Conservation (phyloP, 2,888 invertebrate species). For the Melieria crassipennis region DNA sequence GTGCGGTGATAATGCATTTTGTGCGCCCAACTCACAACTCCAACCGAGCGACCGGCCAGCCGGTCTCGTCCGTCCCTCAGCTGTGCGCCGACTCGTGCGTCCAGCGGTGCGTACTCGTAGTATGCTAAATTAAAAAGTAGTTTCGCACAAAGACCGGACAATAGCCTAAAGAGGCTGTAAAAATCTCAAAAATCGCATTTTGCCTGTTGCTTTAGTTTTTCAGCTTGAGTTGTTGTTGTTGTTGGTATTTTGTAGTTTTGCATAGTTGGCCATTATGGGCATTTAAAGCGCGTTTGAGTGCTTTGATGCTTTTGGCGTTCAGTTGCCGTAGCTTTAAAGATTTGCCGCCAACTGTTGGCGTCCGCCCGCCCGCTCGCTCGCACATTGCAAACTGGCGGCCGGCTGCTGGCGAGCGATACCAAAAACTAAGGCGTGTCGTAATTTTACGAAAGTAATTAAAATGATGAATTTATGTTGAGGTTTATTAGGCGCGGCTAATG, state of each 20-base stretch:
- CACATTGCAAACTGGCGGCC: not conserved
- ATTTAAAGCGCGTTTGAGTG: conserved; percentile 4
- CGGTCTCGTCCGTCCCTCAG: not conserved
- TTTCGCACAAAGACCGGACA: no score
- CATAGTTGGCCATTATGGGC: conserved; percentile 15
- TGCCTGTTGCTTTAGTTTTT: conserved; percentile 1
- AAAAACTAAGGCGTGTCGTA: conserved; percentile 25
- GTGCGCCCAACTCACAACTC: conserved; percentile 19
- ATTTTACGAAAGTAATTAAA: conserved; percentile 39
- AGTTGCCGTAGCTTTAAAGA: not conserved
- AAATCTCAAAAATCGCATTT: conserved; percentile 25
- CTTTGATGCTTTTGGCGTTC: not conserved
- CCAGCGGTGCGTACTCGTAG: not conserved
- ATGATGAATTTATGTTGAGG: conserved; percentile 41
- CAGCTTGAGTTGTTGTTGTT: not conserved
- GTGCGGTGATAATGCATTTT: conserved; percentile 29
- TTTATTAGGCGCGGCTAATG: conserved; percentile 34
- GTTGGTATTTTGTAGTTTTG: conserved; percentile 8
- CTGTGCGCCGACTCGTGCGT: not conserved
- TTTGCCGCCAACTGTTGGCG: not conserved
- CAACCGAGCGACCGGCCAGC: no score
- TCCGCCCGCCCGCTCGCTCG: not conserved
- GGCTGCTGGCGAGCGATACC: no score
- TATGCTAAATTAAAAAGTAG: not conserved
- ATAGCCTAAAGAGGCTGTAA: conserved; percentile 21